A percentile compares a stretch with the other conserved stretches of the same genome.
phyloP scores from a whole-genome alignment of 2,888 invertebrate genomes.

The Eilema griseolum region DNA sequence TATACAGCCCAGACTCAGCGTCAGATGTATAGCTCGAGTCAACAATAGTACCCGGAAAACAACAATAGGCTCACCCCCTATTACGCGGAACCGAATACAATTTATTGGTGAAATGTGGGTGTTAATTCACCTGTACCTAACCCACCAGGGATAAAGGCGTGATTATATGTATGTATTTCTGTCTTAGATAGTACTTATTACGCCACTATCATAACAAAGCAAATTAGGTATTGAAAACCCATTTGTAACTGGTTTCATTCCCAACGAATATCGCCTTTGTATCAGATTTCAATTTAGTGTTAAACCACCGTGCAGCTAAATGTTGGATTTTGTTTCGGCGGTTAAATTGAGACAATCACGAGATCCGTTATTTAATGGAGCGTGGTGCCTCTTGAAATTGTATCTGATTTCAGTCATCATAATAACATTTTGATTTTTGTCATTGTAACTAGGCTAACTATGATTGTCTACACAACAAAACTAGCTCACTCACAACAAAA shows the following conservation, averaged over 20 bases:
- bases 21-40: too few species aligned
- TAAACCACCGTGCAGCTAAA: constrained; percentile 11
- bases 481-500: not conserved
- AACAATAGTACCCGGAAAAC: too few species aligned
- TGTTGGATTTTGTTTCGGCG: constrained; percentile 19
- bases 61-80: too few species aligned
- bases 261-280: not conserved
- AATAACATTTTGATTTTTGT: not conserved
- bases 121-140: too few species aligned
- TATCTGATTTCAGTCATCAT: not conserved
- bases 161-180: too few species aligned
- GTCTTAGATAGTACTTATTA: not conserved
- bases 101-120: too few species aligned
- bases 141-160: too few species aligned
- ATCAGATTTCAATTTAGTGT: constrained; percentile 22
- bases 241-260: constrained; percentile 21
- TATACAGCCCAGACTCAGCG: too few species aligned
- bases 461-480: not conserved
- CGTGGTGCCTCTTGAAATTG: constrained; percentile 59
- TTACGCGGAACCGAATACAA: too few species aligned
- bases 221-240: not conserved
- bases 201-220: constrained; percentile 4
- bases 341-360: constrained; percentile 44
- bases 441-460: not conserved
- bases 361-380: constrained; percentile 59